phyloP scores from a whole-genome alignment of 2,797 vertebrate genomes.

The Sebastolobus altivelis region DNA sequence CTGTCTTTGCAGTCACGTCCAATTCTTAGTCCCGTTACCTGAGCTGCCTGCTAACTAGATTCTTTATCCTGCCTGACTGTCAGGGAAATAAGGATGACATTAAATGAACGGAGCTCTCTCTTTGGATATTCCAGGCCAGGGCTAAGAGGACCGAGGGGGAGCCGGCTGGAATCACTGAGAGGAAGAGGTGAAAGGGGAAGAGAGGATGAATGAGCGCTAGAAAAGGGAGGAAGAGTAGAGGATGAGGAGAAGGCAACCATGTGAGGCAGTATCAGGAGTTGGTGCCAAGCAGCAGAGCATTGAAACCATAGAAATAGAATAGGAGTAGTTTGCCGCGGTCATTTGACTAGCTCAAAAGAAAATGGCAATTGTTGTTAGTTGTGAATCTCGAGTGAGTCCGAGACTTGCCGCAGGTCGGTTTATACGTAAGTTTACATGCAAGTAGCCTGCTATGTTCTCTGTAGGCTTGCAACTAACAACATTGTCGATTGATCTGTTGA shows the following conservation, averaged over 20 bases:
- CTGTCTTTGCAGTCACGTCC: constrained; percentile 47
- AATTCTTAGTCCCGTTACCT: constrained; percentile 57
- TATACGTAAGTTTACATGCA: not conserved
- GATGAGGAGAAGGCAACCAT: constrained; percentile 1
- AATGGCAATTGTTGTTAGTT: not conserved
- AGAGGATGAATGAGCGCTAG: constrained; percentile 36
- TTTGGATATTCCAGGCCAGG: constrained; percentile 67
- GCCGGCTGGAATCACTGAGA: constrained; percentile 42
- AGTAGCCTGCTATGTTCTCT: no score
- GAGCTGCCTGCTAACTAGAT: constrained; percentile 68
- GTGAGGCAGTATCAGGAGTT: constrained; percentile 28
- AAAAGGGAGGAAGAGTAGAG: constrained; percentile 11
- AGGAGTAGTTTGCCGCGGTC: not conserved
- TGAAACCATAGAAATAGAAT: not conserved
- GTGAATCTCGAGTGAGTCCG: accelerated
- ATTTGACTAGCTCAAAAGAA: not conserved
- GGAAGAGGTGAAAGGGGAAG: constrained; percentile 36
- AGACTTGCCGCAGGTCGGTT: no score
- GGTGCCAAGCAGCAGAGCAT: constrained; percentile 18
- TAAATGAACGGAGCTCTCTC: constrained; percentile 69
- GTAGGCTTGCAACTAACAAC: no score
- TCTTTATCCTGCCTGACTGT: constrained; percentile 62
- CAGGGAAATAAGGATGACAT: constrained; percentile 70
- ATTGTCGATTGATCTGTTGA: no score
- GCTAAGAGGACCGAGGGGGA: constrained; percentile 37